phyloP scores from a whole-genome alignment of 2,113 vertebrate species.

The Cathartes aura region DNA sequence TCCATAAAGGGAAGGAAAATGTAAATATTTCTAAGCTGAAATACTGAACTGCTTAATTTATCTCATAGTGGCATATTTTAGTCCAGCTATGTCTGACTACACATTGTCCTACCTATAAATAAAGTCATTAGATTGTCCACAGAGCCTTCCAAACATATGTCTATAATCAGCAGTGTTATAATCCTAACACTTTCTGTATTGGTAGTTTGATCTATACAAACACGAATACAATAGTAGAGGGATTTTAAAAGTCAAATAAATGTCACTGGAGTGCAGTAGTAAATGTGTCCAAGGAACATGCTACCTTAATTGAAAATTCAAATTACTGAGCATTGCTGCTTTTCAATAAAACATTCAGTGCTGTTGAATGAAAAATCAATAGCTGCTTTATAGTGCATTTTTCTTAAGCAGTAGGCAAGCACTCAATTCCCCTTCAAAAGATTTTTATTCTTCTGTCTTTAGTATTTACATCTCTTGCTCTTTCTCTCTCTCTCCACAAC shows the following conservation, averaged over 20 bases:
- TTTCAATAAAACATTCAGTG: constrained; percentile 62
- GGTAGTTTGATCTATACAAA: constrained; percentile 61
- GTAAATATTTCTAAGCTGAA: neutral
- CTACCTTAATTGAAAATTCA: constrained; percentile 73
- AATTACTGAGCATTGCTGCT: constrained; percentile 55
- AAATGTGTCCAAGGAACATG: constrained; percentile 57
- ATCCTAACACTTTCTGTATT: constrained; percentile 25
- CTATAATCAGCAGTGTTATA: constrained; percentile 39
- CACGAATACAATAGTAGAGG: constrained; percentile 38
- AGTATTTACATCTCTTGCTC: constrained; percentile 16
- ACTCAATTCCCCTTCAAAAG: constrained; percentile 47
- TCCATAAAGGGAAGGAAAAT: neutral
- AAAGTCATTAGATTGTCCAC: constrained; percentile 20
- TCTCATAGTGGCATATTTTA: neutral
- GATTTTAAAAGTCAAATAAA: constrained; percentile 71
- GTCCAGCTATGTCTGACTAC: neutral
- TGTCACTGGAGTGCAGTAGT: constrained; percentile 51
- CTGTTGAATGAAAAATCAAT: constrained; percentile 73
- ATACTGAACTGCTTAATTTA: neutral
- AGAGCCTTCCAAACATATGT: constrained; percentile 19
- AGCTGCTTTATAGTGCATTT: constrained; percentile 66
- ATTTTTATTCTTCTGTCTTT: constrained; percentile 51
- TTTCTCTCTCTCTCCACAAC: neutral
- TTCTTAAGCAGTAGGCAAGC: constrained; percentile 58
- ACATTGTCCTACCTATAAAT: constrained; percentile 8